phyloP scores from a whole-genome alignment of 1,140 invertebrate genomes.

The Drosophila nikananu region DNA sequence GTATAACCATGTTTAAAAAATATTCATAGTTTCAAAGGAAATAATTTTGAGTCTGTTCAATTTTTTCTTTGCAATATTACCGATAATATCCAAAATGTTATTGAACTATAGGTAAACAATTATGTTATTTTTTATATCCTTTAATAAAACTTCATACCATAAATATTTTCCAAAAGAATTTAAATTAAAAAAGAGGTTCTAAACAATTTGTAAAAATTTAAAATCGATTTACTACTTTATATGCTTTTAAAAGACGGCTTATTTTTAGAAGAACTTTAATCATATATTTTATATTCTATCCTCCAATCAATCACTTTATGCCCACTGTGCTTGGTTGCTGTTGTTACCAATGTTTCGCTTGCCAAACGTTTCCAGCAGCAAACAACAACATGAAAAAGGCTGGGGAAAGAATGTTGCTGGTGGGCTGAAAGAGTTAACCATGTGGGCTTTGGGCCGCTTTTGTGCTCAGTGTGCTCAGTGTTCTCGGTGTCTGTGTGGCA shows the following conservation, averaged over 20 bases:
- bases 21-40: no score
- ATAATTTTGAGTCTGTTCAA: no score
- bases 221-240: neutral
- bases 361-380: constrained; percentile 45
- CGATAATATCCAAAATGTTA: no score
- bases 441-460: constrained; percentile 33
- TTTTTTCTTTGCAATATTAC: no score
- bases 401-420: constrained; percentile 57
- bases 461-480: constrained; percentile 39
- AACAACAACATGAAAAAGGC: constrained; percentile 15
- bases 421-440: constrained; percentile 26
- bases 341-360: constrained; percentile 66
- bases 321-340: constrained; percentile 60
- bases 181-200: no score
- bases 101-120: no score
- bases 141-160: no score
- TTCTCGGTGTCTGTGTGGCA: constrained; percentile 28
- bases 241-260: neutral
- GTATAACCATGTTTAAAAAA: no score
- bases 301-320: neutral
- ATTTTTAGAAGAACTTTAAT: neutral
- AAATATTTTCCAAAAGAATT: no score
- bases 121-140: no score
- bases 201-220: no score
- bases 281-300: neutral